Evolutionary conservation across 1,140 invertebrate species (phyloP).

Genomic region (Hydropsyche tenuis): DNA sequence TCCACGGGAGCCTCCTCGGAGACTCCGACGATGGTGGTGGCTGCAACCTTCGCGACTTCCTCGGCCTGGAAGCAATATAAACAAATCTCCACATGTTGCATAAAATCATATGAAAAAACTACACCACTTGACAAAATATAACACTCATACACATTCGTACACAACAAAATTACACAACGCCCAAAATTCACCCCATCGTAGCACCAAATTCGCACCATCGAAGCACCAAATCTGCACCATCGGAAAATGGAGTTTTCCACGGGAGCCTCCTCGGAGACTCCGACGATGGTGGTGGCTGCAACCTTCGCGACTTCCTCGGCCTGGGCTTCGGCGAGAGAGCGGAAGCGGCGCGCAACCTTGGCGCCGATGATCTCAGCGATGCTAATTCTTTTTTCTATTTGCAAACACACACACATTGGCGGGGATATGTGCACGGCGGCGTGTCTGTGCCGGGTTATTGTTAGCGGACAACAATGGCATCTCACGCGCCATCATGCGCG

Average conservation of each 20-base stretch:
- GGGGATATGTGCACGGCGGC: not conserved
- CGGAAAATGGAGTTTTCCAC: too few species aligned
- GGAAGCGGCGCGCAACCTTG: constrained; percentile 37
- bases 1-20: too few species aligned
- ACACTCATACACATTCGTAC: too few species aligned
- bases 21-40: not conserved
- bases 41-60: constrained; percentile 32
- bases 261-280: too few species aligned
- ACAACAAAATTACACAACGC: too few species aligned
- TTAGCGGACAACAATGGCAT: constrained; percentile 27
- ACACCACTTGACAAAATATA: too few species aligned
- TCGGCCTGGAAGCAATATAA: too few species aligned
- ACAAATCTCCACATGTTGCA: too few species aligned
- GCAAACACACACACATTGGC: constrained; percentile 7
- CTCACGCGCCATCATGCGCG: not conserved
- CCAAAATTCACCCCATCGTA: too few species aligned
- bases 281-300: not conserved
- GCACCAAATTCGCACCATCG: too few species aligned
- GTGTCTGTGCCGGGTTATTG: constrained; percentile 8
- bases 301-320: constrained; percentile 34
- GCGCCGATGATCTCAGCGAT: constrained; percentile 39
- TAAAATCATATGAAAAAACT: too few species aligned
- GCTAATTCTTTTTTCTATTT: constrained; percentile 39
- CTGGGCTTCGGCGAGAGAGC: constrained; percentile 19
- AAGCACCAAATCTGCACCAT: too few species aligned